These are phyloP conservation scores for Marasmarcha lunaedactyla DNA, from an alignment of 2,888 invertebrate genomes.

Conservation along the genomic window DNA sequence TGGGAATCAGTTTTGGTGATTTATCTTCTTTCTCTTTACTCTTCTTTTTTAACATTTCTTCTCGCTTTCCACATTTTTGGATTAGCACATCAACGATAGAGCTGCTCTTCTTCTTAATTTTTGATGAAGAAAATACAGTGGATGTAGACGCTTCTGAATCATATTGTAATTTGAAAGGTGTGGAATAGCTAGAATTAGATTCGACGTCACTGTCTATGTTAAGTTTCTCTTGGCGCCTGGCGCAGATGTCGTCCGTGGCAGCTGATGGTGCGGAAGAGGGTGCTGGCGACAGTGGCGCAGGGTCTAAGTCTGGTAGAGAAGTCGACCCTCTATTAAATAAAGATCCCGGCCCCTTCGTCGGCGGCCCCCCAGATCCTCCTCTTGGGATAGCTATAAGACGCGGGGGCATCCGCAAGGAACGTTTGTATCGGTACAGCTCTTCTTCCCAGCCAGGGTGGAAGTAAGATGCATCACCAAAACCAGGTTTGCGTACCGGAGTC, in stretches of 20 bases:
- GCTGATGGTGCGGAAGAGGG: conserved; percentile 72
- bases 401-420: conserved; percentile 84
- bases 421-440: conserved; percentile 84
- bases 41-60: conserved; percentile 67
- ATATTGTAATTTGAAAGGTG: conserved; percentile 67
- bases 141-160: conserved; percentile 78
- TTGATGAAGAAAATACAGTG: conserved; percentile 73
- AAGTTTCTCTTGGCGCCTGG: conserved; percentile 53
- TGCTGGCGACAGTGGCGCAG: conserved; percentile 78
- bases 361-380: conserved; percentile 70
- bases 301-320: conserved; percentile 83
- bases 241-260: conserved; percentile 68
- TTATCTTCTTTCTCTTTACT: conserved; percentile 67
- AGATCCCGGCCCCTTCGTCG: conserved; percentile 34
- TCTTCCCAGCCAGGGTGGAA: conserved; percentile 87
- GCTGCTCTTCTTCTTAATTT: conserved; percentile 53
- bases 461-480: conserved; percentile 77
- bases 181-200: conserved; percentile 75
- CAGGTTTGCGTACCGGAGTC: conserved; percentile 62
- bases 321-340: conserved; percentile 76
- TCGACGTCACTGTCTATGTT: conserved; percentile 75
- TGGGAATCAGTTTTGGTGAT: conserved; percentile 67
- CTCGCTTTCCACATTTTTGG: conserved; percentile 73
- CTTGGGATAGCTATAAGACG: conserved; percentile 84
- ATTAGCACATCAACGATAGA: conserved; percentile 77